Evolutionary conservation across 2,113 vertebrate species (phyloP).

Genomic region (Oxyura jamaicensis): DNA sequence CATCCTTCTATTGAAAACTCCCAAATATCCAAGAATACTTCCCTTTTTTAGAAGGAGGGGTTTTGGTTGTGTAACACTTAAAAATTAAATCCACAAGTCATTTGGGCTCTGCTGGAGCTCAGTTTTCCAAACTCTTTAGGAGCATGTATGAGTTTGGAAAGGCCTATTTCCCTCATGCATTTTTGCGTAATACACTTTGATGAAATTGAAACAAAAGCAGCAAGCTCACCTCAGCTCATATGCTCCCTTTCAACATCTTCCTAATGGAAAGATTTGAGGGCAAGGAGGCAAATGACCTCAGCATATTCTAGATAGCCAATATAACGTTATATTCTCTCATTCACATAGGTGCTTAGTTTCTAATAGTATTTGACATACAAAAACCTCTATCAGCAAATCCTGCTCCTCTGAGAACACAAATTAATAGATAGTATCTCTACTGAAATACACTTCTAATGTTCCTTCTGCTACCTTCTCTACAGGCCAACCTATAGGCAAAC

Average conservation of each 20-base stretch:
- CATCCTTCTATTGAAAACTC: background rate
- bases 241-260: background rate
- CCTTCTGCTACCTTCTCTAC: background rate
- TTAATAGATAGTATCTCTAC: background rate
- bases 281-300: background rate
- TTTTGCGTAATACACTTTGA: background rate
- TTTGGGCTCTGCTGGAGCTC: background rate
- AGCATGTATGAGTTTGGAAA: background rate
- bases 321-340: background rate
- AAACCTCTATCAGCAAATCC: background rate
- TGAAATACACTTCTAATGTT: background rate
- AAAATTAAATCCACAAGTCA: background rate
- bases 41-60: background rate
- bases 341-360: background rate
- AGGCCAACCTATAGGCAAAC: background rate
- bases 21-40: background rate
- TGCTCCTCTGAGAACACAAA: background rate
- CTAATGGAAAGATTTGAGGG: background rate
- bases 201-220: background rate
- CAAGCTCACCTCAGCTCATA: background rate
- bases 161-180: background rate
- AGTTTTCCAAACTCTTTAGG: background rate
- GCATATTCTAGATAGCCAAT: background rate
- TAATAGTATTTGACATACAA: accelerated
- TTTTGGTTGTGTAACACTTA: background rate